Percentiles rank a stretch among this genome's conserved stretches.
phyloP scores from a whole-genome alignment of 2,113 vertebrate genomes.

The Anguilla japonica region DNA sequence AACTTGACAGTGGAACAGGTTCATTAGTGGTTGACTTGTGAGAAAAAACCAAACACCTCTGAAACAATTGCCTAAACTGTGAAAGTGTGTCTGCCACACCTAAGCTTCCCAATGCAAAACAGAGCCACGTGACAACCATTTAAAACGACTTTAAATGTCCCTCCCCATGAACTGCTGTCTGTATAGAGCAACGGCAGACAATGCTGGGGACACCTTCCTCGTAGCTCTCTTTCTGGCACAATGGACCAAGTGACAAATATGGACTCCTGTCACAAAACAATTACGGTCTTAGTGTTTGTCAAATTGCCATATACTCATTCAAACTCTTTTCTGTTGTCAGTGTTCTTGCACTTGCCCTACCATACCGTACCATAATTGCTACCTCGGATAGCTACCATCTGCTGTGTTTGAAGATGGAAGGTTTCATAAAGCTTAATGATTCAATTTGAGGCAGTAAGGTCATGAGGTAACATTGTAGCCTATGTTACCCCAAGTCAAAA shows the following conservation, averaged over 20 bases:
- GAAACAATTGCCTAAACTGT: not conserved
- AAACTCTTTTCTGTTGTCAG: not conserved
- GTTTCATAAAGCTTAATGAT: not conserved
- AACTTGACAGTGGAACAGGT: not conserved
- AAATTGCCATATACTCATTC: not conserved
- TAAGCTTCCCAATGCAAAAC: not conserved
- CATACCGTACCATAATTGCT: not conserved
- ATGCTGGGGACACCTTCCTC: not conserved
- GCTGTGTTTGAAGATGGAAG: not conserved
- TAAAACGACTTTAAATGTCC: not conserved
- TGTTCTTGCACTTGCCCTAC: not conserved
- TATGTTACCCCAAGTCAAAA: not conserved
- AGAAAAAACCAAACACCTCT: not conserved
- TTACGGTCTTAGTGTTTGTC: not conserved
- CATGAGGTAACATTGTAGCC: not conserved
- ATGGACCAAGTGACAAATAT: not conserved
- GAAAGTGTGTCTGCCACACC: not conserved
- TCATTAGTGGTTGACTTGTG: not conserved
- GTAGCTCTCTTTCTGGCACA: not conserved
- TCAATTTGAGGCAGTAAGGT: not conserved
- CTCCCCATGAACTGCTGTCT: not conserved
- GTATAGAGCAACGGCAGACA: not conserved
- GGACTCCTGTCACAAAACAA: conserved; percentile 1
- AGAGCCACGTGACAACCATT: not conserved
- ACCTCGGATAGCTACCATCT: not conserved